Percentiles rank a stretch among this genome's conserved stretches.
Conservation (phyloP, 2,888 invertebrate genomes). For the Apamea crenata region DNA sequence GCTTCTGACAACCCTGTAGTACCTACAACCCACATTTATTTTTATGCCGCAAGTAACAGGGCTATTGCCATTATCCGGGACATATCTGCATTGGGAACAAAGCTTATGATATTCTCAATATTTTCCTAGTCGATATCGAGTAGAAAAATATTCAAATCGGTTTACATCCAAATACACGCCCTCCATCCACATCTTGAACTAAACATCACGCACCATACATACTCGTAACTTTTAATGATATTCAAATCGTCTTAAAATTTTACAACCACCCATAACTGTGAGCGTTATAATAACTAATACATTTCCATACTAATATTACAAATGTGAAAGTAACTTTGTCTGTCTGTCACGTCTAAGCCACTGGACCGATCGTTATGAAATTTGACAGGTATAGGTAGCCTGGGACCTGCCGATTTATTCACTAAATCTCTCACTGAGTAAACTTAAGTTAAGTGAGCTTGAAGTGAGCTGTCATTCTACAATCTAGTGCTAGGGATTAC, state of each 20-base stretch:
- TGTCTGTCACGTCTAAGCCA: background rate
- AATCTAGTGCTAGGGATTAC: too few species aligned
- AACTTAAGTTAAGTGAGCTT: background rate
- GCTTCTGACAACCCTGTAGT: too few species aligned
- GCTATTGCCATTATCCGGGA: too few species aligned
- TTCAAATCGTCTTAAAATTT: constrained; percentile 49
- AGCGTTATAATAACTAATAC: constrained; percentile 25
- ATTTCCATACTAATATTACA: background rate
- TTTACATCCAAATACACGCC: background rate
- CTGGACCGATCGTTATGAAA: background rate
- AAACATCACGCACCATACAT: constrained; percentile 26
- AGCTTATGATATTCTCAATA: constrained; percentile 2
- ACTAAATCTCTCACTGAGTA: background rate
- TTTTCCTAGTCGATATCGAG: background rate
- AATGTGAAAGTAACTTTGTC: background rate
- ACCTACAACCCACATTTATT: background rate
- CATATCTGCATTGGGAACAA: background rate
- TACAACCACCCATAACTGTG: constrained; percentile 31
- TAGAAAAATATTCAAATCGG: constrained; percentile 11
- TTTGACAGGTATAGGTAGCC: too few species aligned
- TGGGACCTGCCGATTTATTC: background rate
- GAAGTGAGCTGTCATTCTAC: background rate
- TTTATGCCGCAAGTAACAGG: background rate
- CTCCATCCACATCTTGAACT: constrained; percentile 11
- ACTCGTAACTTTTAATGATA: constrained; percentile 17